Evolutionary conservation across 2,888 invertebrate genomes (phyloP).

Genomic region (Mythimna loreyi): DNA sequence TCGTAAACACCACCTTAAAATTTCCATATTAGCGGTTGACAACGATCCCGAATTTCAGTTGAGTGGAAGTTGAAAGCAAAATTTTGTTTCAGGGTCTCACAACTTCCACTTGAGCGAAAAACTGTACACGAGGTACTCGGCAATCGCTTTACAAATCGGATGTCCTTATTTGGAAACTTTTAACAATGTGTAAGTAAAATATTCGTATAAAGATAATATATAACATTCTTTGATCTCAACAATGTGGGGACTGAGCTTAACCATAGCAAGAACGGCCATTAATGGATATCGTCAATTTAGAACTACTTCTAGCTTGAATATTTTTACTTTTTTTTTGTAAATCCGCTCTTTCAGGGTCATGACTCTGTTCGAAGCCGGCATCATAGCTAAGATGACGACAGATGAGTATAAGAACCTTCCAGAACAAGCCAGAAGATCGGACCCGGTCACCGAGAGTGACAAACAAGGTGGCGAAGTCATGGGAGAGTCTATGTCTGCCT

Average conservation of each 20-base stretch:
- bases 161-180: conserved; percentile 94
- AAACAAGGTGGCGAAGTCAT: conserved; percentile 80
- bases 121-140: conserved; percentile 94
- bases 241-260: too few species aligned
- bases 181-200: conserved; percentile 92
- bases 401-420: conserved; percentile 94
- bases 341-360: conserved; percentile 88
- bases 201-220: neutral
- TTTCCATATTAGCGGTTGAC: conserved; percentile 4
- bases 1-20: conserved; percentile 1
- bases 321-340: neutral
- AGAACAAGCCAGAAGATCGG: conserved; percentile 86
- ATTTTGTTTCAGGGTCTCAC: conserved; percentile 87
- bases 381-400: conserved; percentile 94
- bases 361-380: conserved; percentile 94
- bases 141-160: conserved; percentile 94
- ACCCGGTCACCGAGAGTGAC: conserved; percentile 85
- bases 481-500: conserved; percentile 72
- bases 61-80: conserved; percentile 27
- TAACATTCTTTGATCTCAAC: neutral
- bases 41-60: conserved; percentile 14
- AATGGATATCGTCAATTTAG: too few species aligned
- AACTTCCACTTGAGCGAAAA: conserved; percentile 95
- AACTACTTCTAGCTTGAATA: too few species aligned
- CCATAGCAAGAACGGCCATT: too few species aligned